Conservation (phyloP, 2,888 invertebrate genomes). For the Lasioglossum zephyrum region DNA sequence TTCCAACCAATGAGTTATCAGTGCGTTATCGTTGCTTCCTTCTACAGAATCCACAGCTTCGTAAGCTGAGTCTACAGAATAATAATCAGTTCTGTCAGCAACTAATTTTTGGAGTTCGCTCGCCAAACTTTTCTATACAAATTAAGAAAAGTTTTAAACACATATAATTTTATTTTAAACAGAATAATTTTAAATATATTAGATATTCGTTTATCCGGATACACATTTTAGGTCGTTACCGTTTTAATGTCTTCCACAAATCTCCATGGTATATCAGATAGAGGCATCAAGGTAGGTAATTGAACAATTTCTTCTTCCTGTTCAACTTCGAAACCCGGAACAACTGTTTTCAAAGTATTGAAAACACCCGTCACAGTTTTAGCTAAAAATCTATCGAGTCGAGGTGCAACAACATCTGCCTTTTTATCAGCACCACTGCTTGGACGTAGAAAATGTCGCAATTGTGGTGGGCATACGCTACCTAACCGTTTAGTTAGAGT, state of each 20-base stretch:
- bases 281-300: constrained; percentile 79
- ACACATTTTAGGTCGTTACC: constrained; percentile 73
- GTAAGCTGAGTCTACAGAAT: constrained; percentile 87
- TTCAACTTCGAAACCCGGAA: constrained; percentile 86
- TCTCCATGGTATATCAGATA: constrained; percentile 84
- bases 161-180: too few species aligned
- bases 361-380: constrained; percentile 92
- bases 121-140: constrained; percentile 67
- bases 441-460: constrained; percentile 81
- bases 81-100: constrained; percentile 85
- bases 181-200: not conserved
- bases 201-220: not conserved
- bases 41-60: constrained; percentile 88
- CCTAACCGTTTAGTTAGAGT: constrained; percentile 77
- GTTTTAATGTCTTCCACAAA: constrained; percentile 83
- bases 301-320: constrained; percentile 78
- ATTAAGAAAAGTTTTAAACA: not conserved
- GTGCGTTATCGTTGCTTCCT: constrained; percentile 79
- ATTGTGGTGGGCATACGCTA: constrained; percentile 76
- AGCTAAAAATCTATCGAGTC: constrained; percentile 88
- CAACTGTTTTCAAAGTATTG: constrained; percentile 90
- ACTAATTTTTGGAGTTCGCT: constrained; percentile 76
- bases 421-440: constrained; percentile 79
- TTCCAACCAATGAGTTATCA: constrained; percentile 80
- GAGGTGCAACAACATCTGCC: constrained; percentile 85